Base-by-base conservation (phyloP, 2,888 invertebrate species). In the Girardia tigrina region DNA sequence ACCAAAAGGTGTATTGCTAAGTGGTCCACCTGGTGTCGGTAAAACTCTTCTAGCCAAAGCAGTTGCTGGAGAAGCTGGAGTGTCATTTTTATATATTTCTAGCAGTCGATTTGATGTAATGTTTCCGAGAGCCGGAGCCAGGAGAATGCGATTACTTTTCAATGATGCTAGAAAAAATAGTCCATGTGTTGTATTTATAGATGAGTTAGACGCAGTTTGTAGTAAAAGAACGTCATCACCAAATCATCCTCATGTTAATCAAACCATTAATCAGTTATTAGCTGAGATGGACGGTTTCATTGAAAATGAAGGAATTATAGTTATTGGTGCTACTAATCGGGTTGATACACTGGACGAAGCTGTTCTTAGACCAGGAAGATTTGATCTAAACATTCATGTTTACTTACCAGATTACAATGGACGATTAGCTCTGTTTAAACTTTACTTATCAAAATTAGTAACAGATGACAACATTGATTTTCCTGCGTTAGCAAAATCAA, bases 81-180 rank as follows among this genome's bases (percentile, higher is more conserved):
- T 98, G 70, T 97, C 97, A 0, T 98, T 98, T 87, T 97, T 95
- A 86, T 94, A 97, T 85, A 94, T 94, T 0, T 92, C 95, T 0
- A 98, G 98, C 0, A 93, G 97, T 0, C 97, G 98, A 86, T 99
- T 99, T 84, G 98, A 98, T 85, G 98, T 98, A 86, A 90, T 98
- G 69, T 88, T 97, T 74, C 98, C 98, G 2, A 97, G 98, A 0
- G 94, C 94, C 85, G 98, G 98, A 12, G 95, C 98, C 0, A 86
- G 94, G 76, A 86, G 95, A 79, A 94, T 98, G 14, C 86, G 97
- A 75, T 94, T 93, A 84, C 86, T 94, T 73, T 94, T 94, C 82
- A 90, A 26, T 12, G 16, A 16, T 26, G 97, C 97, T 1, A 95
- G 95, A 82, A 90, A 90, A 80, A 88, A 90, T 28, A 91, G 95